Evolutionary conservation across 2,113 vertebrate genomes (phyloP).

Genomic region (Pollachius pollachius): DNA sequence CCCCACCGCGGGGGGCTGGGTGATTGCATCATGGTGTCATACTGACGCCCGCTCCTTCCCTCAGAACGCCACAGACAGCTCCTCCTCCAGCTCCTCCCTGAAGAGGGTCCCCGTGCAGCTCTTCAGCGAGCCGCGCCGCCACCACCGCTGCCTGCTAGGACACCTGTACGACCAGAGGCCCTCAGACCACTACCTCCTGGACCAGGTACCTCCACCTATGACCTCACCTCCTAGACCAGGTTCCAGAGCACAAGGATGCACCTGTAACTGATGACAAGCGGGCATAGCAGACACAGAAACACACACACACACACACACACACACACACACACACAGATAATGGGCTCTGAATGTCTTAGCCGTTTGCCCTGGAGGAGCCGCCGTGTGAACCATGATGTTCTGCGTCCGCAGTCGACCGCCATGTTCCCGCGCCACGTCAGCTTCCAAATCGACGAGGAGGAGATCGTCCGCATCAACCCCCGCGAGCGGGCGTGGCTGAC

Average conservation of each 20-base stretch:
- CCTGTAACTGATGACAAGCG: no score
- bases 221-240: neutral
- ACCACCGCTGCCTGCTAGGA: constrained; percentile 82
- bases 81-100: constrained; percentile 75
- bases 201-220: constrained; percentile 73
- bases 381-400: no score
- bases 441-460: constrained; percentile 88
- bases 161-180: constrained; percentile 84
- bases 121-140: constrained; percentile 81
- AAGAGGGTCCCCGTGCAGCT: constrained; percentile 67
- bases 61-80: constrained; percentile 76
- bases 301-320: no score
- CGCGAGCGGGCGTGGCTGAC: constrained; percentile 90
- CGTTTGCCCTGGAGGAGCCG: no score
- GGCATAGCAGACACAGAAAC: no score
- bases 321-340: neutral
- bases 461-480: constrained; percentile 90
- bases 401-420: constrained; percentile 60
- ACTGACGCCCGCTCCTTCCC: no score
- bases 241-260: neutral
- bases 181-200: constrained; percentile 84
- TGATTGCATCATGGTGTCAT: no score
- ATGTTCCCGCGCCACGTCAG: constrained; percentile 83
- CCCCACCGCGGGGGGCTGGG: no score
- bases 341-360: neutral